Percentiles rank a stretch among this genome's conserved stretches.
Conservation (phyloP, 2,113 vertebrate genomes). For the Dromas ardeola region DNA sequence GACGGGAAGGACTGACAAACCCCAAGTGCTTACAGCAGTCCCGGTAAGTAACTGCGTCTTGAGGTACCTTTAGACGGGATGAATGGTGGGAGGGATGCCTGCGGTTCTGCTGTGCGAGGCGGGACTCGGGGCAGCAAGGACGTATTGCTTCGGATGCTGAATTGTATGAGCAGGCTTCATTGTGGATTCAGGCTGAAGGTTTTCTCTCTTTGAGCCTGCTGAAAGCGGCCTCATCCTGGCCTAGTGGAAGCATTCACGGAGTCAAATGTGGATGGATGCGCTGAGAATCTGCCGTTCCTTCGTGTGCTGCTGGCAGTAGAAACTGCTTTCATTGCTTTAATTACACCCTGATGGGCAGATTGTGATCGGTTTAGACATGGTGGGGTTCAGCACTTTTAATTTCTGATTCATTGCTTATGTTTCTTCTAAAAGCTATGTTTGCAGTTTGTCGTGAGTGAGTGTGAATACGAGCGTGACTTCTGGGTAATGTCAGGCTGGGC, state of each 20-base stretch:
- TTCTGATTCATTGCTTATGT: not conserved
- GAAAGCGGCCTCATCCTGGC: not conserved
- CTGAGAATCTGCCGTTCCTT: not conserved
- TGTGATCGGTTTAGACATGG: accelerated
- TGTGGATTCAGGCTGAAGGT: not conserved
- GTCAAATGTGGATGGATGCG: not conserved
- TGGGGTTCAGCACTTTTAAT: not conserved
- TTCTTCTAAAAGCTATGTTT: accelerated
- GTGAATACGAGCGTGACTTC: accelerated
- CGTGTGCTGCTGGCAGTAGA: accelerated
- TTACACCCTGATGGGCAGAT: not conserved
- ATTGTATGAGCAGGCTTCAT: accelerated
- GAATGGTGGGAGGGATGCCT: not conserved
- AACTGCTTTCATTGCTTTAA: too few species aligned
- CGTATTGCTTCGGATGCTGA: too few species aligned
- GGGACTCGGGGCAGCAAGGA: not conserved
- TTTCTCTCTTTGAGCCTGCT: not conserved
- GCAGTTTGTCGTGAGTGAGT: not conserved
- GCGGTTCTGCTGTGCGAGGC: not conserved
- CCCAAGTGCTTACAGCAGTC: not conserved
- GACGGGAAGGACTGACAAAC: not conserved
- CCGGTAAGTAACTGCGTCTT: not conserved
- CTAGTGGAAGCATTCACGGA: accelerated
- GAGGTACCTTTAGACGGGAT: accelerated
- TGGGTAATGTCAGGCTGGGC: accelerated